A percentile compares a stretch with the other conserved stretches of the same genome.
Evolutionary conservation across 2,113 vertebrate genomes (phyloP).

Genomic region (Sylvicapra grimmia): DNA sequence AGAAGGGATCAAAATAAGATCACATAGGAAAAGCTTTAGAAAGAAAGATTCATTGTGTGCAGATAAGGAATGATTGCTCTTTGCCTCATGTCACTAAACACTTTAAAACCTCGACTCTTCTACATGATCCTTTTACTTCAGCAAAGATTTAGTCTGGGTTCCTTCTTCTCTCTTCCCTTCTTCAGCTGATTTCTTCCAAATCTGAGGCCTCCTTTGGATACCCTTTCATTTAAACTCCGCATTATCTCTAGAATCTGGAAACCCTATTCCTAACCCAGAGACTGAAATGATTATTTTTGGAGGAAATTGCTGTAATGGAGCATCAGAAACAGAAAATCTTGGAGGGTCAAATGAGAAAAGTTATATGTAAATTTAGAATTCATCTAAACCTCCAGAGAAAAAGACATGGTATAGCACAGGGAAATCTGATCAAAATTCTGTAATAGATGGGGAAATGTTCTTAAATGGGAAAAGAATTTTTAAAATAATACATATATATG

Average conservation of each 20-base stretch:
- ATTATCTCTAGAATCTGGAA: background rate
- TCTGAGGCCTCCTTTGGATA: background rate
- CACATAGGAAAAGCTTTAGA: background rate
- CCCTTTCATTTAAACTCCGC: background rate
- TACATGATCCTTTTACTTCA: background rate
- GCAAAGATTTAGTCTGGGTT: background rate
- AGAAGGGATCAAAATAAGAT: background rate
- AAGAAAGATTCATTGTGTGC: background rate
- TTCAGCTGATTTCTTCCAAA: background rate
- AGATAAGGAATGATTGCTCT: background rate
- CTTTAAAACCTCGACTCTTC: background rate
- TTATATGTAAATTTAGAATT: background rate
- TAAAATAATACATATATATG: background rate
- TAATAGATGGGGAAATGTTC: background rate
- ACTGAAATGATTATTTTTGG: background rate
- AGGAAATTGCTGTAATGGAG: background rate
- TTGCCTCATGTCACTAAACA: background rate
- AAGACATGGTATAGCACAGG: background rate
- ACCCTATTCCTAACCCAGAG: background rate
- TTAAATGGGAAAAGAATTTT: background rate
- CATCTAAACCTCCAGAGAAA: background rate
- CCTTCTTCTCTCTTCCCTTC: background rate
- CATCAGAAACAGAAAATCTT: background rate
- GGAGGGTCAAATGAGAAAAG: background rate
- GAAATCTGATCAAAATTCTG: background rate